Evolutionary conservation across 2,888 invertebrate species (phyloP).

Genomic region (Cerceris rybyensis): DNA sequence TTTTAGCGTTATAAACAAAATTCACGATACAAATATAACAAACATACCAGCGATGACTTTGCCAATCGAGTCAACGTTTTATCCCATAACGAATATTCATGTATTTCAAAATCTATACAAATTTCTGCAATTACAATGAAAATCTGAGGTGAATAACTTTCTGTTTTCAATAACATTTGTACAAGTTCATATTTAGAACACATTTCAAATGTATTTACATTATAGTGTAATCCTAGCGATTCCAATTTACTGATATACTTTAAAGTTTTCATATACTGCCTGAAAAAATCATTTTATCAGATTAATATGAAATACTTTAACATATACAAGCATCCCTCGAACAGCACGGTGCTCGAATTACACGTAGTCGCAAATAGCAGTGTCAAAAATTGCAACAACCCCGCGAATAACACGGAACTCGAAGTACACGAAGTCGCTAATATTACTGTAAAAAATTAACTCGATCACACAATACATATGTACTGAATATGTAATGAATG

Average conservation of each 20-base stretch:
- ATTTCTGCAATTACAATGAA: conserved; percentile 70
- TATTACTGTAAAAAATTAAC: too few species aligned
- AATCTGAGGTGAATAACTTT: conserved; percentile 64
- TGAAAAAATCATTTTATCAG: conserved; percentile 55
- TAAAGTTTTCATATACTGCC: conserved; percentile 74
- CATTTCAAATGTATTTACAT: conserved; percentile 71
- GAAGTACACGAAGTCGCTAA: too few species aligned
- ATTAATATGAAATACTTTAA: not conserved
- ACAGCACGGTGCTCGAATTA: too few species aligned
- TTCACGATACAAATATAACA: not conserved
- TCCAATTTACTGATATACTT: conserved; percentile 78
- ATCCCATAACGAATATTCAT: conserved; percentile 71
- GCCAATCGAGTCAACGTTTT: conserved; percentile 69
- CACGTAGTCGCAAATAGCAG: too few species aligned
- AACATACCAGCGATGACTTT: conserved; percentile 68
- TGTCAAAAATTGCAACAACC: too few species aligned
- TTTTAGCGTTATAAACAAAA: too few species aligned
- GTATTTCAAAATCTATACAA: conserved; percentile 72
- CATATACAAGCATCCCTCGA: too few species aligned
- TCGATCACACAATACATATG: too few species aligned
- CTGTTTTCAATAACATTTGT: conserved; percentile 68
- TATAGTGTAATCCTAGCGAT: conserved; percentile 76
- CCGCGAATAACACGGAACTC: too few species aligned
- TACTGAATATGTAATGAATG: too few species aligned
- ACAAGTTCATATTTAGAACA: conserved; percentile 71